Evolutionary conservation across 2,113 vertebrate genomes (phyloP), one percentile per base, ranked within the genome.

Genomic region (Solenodon paradoxus): DNA sequence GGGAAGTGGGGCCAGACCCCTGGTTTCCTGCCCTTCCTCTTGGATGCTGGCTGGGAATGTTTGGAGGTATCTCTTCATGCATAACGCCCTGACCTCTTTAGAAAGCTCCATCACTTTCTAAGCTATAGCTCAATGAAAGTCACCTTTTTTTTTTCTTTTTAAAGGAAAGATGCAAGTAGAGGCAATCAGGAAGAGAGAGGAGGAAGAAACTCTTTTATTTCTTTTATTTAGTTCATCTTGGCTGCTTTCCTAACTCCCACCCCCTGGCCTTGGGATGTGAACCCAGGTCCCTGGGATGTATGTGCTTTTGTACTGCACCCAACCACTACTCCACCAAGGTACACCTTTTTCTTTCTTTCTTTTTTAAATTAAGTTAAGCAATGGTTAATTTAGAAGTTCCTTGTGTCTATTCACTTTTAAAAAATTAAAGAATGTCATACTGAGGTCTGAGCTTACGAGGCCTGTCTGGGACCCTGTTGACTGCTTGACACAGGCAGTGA

Each of bases 1-100:
- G 64, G 94, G 89, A 94, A 93, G 55, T 11, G 0, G 96, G 86
- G 79, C 89, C 64, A 72, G 93, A 91, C 80, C 86, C 85, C 83
- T 10, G 88, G 79, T 93, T 97, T 97, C 96, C 97, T 94, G 89
- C 49, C 87, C 78, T 89, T 69, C 32, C 0, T 68, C 61, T 13
- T 5, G 88, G 92, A 72, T 38, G 15, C 38, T 66, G 55, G 57
- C 91, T 51, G 82, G 86, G 72, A 45, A 63, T 55, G n/a, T 75
- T 15, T 6, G 61, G 63, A 82, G 42, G 22, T 16, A 9, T 22
- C 53, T 64, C 47, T 68, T 26, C 28, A 1, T 30, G 59, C n/a
- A 20, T 5, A 45, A 82, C 38, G 69, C 53, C 64, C 74, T 4
- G 75, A 45, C 45, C 42, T 63, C 51, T 42, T 28, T 81, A 78